These are phyloP conservation scores for Corydoras maculifer DNA, from an alignment of 2,113 vertebrate species.

Conservation along the genomic window DNA sequence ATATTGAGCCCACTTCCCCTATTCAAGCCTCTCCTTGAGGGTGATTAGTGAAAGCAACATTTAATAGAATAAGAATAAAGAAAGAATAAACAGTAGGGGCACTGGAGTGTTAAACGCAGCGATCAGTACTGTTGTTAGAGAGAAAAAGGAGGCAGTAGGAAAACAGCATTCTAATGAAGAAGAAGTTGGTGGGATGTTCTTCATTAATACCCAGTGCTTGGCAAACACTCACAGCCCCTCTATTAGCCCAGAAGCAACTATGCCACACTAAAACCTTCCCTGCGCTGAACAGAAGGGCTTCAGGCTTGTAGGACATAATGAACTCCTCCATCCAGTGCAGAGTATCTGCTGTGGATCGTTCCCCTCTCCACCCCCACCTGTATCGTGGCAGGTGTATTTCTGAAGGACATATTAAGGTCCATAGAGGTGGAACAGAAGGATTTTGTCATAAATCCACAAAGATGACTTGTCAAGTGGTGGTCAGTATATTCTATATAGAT, in stretches of 20 bases:
- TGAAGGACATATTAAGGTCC: too few species aligned
- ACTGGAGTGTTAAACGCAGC: conserved; percentile 57
- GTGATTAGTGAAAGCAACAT: conserved; percentile 51
- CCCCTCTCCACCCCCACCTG: too few species aligned
- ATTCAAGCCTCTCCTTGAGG: conserved; percentile 40
- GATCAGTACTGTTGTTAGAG: conserved; percentile 59
- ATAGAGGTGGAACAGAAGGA: too few species aligned
- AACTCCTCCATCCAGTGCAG: too few species aligned
- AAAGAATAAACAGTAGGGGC: conserved; percentile 48
- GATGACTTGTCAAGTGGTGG: conserved; percentile 27
- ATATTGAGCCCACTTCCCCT: neutral
- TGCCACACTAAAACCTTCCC: too few species aligned
- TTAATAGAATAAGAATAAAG: conserved; percentile 40
- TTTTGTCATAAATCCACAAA: neutral
- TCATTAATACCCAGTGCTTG: conserved; percentile 39
- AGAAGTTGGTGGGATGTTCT: conserved; percentile 38
- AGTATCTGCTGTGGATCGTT: too few species aligned
- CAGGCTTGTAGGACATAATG: too few species aligned
- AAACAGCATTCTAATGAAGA: conserved; percentile 50
- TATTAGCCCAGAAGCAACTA: too few species aligned
- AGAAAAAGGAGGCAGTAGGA: conserved; percentile 34
- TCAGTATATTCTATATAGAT: conserved; percentile 23
- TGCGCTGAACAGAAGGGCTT: too few species aligned
- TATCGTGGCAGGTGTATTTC: too few species aligned
- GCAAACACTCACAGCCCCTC: conserved; percentile 5